Evolutionary conservation across 2,888 invertebrate species (phyloP), one percentile per base, ranked within the genome.

Genomic region (Oxystoma pomonae): DNA sequence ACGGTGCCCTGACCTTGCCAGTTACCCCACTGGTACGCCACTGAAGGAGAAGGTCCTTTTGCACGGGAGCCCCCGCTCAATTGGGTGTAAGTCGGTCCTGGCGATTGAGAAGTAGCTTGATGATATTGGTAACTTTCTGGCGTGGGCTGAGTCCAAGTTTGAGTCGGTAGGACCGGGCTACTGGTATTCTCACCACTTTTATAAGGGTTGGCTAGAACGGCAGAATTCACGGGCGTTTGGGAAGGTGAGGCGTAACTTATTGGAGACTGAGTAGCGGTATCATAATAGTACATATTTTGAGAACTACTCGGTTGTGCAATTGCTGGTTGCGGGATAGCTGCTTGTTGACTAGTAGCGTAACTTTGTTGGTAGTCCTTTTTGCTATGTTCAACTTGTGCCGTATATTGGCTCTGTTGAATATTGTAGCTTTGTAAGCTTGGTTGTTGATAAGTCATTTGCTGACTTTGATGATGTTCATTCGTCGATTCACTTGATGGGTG

Each of bases 11-110:
- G 70, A 20, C 73, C 73, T 65, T 78, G 78, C 78, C 78, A 78
- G 50, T 65, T 69, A 35, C 76, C 74, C 78, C 79, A 79, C 65
- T 79, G 77, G 65, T 78, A 78, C 52, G 77, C 74, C 16, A 67
- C 73, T 69, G 66, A 71, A 0, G 77, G 76, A 62, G 35, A 35
- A 35, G 35, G 35, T 2, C 76, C 84, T 51, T 88, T 88, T 50
- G 87, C 87, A 74, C 90, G 88, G 17, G 91, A 80, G 75, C 35
- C 35, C 35, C 35, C 35, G 35, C 35, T 35, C 3, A 35, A 12
- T 35, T 91, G 91, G 12, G 91, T 91, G 75, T 91, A 91, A 0
- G 91, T 91, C 18, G 91, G 91, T 61, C 92, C 92, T n/a, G 93
- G 92, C 19, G 92, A 91, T 75, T 92, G 85, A 63, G 93, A 92